A percentile compares a stretch with the other conserved stretches of the same genome.
Conservation (phyloP, 2,113 vertebrate species). For the Chauna torquata region DNA sequence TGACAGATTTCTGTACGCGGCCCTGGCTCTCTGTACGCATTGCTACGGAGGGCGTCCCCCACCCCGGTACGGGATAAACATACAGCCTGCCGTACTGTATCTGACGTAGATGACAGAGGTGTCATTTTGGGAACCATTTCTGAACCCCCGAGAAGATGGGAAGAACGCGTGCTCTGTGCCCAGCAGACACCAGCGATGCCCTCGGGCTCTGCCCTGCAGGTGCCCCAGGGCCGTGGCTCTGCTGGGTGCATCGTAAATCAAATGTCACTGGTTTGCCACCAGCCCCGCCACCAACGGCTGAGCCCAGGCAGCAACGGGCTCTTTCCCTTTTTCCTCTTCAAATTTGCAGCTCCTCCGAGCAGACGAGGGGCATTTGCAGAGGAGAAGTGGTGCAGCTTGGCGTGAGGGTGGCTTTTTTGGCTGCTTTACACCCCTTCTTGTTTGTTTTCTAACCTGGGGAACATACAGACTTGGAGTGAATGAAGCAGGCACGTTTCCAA, state of each 20-base stretch:
- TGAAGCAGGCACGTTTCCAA: neutral
- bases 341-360: neutral
- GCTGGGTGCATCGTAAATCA: neutral
- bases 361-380: neutral
- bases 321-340: neutral
- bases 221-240: fast-evolving
- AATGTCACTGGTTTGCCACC: conserved; percentile 61
- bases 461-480: neutral
- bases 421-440: neutral
- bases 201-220: neutral
- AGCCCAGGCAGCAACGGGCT: neutral
- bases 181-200: neutral
- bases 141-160: neutral
- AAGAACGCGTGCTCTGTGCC: neutral
- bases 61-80: neutral
- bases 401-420: neutral
- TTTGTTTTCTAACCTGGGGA: conserved; percentile 34
- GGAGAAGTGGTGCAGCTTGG: neutral
- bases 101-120: neutral
- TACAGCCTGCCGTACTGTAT: neutral
- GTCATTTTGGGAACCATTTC: neutral
- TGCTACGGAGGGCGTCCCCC: neutral
- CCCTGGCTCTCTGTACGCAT: fast-evolving
- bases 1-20: neutral
- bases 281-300: neutral